Base-by-base conservation (phyloP, 2,797 vertebrate species). In the Ambastaia sidthimunki region DNA sequence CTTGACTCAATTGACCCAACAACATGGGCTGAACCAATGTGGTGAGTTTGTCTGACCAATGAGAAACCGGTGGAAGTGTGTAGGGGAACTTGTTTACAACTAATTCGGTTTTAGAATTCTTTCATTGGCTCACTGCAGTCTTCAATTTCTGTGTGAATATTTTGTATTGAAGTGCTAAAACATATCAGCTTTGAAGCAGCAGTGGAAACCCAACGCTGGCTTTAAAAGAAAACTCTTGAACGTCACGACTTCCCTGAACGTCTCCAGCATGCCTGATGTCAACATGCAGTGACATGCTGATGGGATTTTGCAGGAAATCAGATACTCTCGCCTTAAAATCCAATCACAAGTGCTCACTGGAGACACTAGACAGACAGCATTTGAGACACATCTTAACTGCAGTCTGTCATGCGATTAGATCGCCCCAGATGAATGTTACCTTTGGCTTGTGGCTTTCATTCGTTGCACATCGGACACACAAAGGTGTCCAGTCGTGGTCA, bases 261-360 rank as follows among this genome's bases (percentile, higher is more conserved):
- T 54, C 18, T n/a, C 15, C 16, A n/a, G 15, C 18, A 52, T 47
- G 55, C 11, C 21, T 60, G 57, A 25, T 63, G 28, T 63, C 28
- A 63, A 63, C 15, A 63, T 34, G 25, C 60, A 63, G 25, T 18
- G 60, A 34, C 28, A 63, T 10, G 28, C 28, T 34, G 60, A 63
- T 34, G 60, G 12, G 28, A 15, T 63, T 60, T 60, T 15, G 57
- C 60, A 63, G 28, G 28, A 34, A 63, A 63, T 63, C 59, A 62
- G 59, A 62, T 31, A 28, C 13, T 28, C 60, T 62, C 13, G 6
- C 28, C 28, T 18, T 18, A 63, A 63, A 63, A 63, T 31, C 16
- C 60, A 63, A 63, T 34, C 60, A 31, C 28, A 18, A 31, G 28
- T 4, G 28, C 5, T 18, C 60, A 34, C 15, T 18, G 15, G 28